Base-by-base conservation (phyloP, 1,140 invertebrate genomes). In the Bombus pyrosoma region DNA sequence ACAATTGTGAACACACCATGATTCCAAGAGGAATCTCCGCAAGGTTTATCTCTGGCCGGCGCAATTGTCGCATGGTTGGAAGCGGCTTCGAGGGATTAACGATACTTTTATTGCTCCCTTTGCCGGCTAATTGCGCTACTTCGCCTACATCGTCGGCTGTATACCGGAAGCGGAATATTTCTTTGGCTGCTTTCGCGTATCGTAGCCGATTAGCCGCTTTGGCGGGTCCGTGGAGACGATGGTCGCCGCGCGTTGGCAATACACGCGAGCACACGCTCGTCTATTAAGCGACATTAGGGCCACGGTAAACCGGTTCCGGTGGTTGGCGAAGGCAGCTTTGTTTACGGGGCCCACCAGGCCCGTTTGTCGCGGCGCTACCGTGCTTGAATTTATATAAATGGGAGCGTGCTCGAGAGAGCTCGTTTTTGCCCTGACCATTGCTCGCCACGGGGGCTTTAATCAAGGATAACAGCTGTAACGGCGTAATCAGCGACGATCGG, bases 401-500 rank as follows among this genome's bases (percentile, higher is more conserved):
- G 88, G 71, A 86, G 90, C 88, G 90, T 87, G 88, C 34, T 25
- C 28, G 34, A 43, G 64, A n/a, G 34, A 64, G 62, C 59, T 34
- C 71, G 59, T 85, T 81, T 81, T 66, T 28, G 59, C 71, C 64
- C 47, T 69, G 74, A n/a, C 28, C 59, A 66, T 77, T 84, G n/a
- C 64, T 47, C 64, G 80, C 89, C 87, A 87, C 84, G 83, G 87
- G 87, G 87, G 88, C 91, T 93, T 94, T 93, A 93, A 93, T 94
- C 92, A 94, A 94, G 92, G 90, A 93, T 93, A 93, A 93, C 92
- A 94, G 91, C 92, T 93, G 91, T 92, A 93, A 94, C 92, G 89
- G 92, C 78, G 93, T 94, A 94, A 94, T 94, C 93, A 93, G 91
- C 86, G 92, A 92, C 89, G 92, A 94, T 94, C 93, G 87, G 85